Conservation (phyloP, 2,888 invertebrate genomes). For the Glyphotaelius pellucidus region DNA sequence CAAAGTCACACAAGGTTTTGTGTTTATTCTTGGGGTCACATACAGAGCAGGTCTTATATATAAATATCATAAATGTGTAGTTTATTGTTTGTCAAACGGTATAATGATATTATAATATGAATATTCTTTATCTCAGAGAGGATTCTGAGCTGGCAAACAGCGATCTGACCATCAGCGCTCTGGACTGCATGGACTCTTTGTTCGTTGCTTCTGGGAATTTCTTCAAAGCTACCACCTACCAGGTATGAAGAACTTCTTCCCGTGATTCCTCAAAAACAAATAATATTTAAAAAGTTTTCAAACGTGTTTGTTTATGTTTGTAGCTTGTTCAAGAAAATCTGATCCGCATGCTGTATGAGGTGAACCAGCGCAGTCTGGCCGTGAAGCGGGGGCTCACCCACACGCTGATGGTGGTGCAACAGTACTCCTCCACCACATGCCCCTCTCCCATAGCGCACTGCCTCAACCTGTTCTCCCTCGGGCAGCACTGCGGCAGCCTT, state of each 20-base stretch:
- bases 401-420: constrained; percentile 46
- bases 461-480: constrained; percentile 51
- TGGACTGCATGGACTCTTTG: constrained; percentile 58
- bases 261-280: background rate
- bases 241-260: constrained; percentile 40
- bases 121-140: constrained; percentile 32
- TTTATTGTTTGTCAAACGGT: background rate
- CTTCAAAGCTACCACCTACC: constrained; percentile 54
- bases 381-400: constrained; percentile 42
- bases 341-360: constrained; percentile 42
- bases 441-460: constrained; percentile 52
- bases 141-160: constrained; percentile 47
- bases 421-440: constrained; percentile 39
- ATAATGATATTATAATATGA: background rate
- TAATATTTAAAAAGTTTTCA: background rate
- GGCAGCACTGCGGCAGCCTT: constrained; percentile 42
- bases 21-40: no score
- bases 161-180: constrained; percentile 54
- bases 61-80: no score
- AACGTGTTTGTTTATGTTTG: background rate
- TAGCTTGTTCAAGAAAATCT: constrained; percentile 60
- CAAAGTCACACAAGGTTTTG: no score
- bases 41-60: no score
- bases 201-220: constrained; percentile 57
- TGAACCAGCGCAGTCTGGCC: background rate